Evolutionary conservation across 2,888 invertebrate genomes (phyloP), one percentile per base, ranked within the genome.

Genomic region (Crioceris asparagi): DNA sequence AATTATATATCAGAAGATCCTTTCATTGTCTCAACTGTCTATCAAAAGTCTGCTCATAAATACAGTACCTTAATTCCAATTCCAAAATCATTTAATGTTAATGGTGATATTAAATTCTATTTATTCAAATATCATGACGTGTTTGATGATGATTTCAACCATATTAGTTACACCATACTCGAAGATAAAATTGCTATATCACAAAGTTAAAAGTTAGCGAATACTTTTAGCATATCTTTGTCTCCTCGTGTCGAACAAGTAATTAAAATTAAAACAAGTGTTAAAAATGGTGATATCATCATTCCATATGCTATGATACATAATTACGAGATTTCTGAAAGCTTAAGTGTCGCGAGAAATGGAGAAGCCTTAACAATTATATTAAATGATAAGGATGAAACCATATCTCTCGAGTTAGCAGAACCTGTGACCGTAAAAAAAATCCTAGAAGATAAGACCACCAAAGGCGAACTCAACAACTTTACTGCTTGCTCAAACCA

Each of bases 261-360:
- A 8, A 39, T 41, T 10, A 25, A 41, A 36, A 17, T n/a, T n/a
- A n/a, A n/a, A n/a, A n/a, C n/a, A n/a, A n/a, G n/a, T n/a, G n/a
- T 39, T 30, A 30, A n/a, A 21, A 29, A 40, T 25, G 25, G 25
- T 6, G 25, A 25, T n/a, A 25, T 25, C 3, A 8, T 8, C 17
- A 27, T 33, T 23, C 41, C 36, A 7, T 26, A 32, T 10, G 17
- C 30, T 31, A 25, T 30, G 29, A 17, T 26, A 11, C 17, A 31
- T 26, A 34, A 38, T 27, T 31, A 11, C 8, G 35, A 41, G 17
- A 40, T 41, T 18, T 34, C 41, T n/a, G 33, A 39, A 19, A 17
- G 29, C 23, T 10, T 36, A 10, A 32, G 34, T 11, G 32, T 16
- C 6, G 36, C 30, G 17, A 29, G 10, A 32, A 42, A 29, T 6